A percentile compares a stretch with the other conserved stretches of the same genome.
phyloP scores from a whole-genome alignment of 2,113 vertebrate species.

The Pelecanoides urinatrix region DNA sequence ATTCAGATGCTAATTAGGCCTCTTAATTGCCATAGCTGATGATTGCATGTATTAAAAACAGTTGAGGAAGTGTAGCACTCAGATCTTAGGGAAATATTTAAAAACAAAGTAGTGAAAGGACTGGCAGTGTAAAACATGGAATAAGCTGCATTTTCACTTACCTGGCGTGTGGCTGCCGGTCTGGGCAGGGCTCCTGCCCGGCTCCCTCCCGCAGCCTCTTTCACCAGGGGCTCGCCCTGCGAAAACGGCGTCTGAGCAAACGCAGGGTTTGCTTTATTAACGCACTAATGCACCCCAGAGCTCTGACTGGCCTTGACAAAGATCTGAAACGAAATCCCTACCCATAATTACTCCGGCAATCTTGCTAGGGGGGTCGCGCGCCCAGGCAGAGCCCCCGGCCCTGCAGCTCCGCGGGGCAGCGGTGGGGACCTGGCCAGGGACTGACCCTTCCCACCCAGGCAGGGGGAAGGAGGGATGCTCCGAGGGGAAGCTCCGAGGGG shows the following conservation, averaged over 20 bases:
- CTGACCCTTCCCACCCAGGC: rapidly evolving
- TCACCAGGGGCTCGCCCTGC: background rate
- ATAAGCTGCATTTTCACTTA: background rate
- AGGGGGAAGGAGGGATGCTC: background rate
- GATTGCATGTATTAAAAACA: constrained; percentile 70
- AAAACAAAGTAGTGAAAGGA: constrained; percentile 53
- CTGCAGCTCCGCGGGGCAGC: background rate
- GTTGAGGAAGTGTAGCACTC: constrained; percentile 60
- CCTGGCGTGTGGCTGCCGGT: rapidly evolving
- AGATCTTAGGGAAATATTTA: constrained; percentile 52
- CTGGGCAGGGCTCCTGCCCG: background rate
- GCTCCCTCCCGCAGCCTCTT: background rate
- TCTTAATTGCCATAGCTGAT: constrained; percentile 66
- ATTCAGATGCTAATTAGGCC: constrained; percentile 69
- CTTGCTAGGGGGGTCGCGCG: background rate
- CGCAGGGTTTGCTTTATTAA: background rate
- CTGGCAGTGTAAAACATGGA: background rate
- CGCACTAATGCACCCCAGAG: background rate
- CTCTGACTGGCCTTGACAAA: background rate
- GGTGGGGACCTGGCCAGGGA: background rate
- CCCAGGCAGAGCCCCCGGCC: background rate
- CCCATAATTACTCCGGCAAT: background rate
- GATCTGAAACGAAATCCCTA: background rate
- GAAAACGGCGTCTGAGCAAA: rapidly evolving
- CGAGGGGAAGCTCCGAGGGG: background rate